phyloP scores from a whole-genome alignment of 2,797 vertebrate genomes.

The Myripristis jacobus region DNA sequence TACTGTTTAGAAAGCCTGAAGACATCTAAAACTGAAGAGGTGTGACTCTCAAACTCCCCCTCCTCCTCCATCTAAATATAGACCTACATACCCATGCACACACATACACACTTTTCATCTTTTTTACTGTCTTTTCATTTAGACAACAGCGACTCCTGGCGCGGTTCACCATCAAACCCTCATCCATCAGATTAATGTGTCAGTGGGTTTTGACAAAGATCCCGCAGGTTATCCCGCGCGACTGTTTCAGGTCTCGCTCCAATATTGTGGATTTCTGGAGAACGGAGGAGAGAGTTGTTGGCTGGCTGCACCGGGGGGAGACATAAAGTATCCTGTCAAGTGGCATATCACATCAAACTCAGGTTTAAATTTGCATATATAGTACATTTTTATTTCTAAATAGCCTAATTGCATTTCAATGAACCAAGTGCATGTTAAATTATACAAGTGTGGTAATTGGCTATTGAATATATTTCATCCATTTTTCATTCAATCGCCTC shows the following conservation, averaged over 20 bases:
- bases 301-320: not conserved
- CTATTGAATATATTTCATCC: not conserved
- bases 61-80: constrained; percentile 42
- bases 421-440: not conserved
- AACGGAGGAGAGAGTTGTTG: not conserved
- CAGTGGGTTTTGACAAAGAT: constrained; percentile 43
- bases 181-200: constrained; percentile 35
- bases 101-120: constrained; percentile 19
- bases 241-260: constrained; percentile 40
- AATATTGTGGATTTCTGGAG: constrained; percentile 7
- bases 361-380: not conserved
- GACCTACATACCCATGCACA: constrained; percentile 10
- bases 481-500: not conserved
- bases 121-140: constrained; percentile 10
- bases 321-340: not conserved
- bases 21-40: constrained; percentile 65
- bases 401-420: not conserved
- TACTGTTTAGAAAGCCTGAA: constrained; percentile 53
- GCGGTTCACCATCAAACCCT: constrained; percentile 26
- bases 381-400: not conserved
- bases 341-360: not conserved
- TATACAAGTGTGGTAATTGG: not conserved
- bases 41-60: constrained; percentile 46
- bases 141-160: constrained; percentile 21
- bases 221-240: constrained; percentile 18